A percentile compares a stretch with the other conserved stretches of the same genome.
These are phyloP conservation scores for Drosophila mayri DNA, from an alignment of 1,140 invertebrate species.

Conservation along the genomic window DNA sequence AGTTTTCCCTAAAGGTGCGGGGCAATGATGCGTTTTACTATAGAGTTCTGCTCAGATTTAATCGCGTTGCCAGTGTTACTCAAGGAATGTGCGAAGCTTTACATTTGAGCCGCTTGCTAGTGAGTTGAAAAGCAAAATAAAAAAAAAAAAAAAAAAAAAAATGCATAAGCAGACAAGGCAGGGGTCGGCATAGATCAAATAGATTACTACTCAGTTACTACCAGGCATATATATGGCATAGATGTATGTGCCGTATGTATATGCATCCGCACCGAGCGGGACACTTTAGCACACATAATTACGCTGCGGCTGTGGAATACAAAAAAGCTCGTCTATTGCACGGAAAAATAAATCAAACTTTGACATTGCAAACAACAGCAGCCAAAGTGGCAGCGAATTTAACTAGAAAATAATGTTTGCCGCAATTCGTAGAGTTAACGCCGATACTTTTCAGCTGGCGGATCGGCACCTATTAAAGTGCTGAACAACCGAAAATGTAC, in stretches of 20 bases:
- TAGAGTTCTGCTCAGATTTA: conserved; percentile 20
- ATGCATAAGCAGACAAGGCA: conserved; percentile 62
- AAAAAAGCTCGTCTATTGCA: conserved; percentile 72
- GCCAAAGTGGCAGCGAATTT: conserved; percentile 18
- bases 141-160: too few species aligned
- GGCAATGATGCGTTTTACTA: conserved; percentile 27
- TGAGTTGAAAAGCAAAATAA: conserved; percentile 48
- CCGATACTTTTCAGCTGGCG: conserved; percentile 2
- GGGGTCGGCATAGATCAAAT: conserved; percentile 77
- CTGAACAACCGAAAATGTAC: conserved; percentile 56
- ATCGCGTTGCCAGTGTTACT: conserved; percentile 36
- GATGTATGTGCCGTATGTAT: conserved; percentile 2
- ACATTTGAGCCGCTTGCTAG: conserved; percentile 25
- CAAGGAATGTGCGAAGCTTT: conserved; percentile 29
- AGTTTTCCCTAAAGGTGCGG: conserved; percentile 25
- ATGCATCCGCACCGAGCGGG: conserved; percentile 15
- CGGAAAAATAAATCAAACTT: conserved; percentile 81
- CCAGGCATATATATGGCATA: conserved; percentile 8
- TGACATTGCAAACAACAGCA: conserved; percentile 60
- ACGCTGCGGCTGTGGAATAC: conserved; percentile 33
- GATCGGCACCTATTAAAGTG: conserved; percentile 64
- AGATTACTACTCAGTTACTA: conserved; percentile 59
- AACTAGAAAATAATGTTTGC: conserved; percentile 50
- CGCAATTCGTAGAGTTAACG: conserved; percentile 37
- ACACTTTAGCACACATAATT: conserved; percentile 53